Conservation (phyloP, 2,888 invertebrate species). For the Microctonus aethiopoides region DNA sequence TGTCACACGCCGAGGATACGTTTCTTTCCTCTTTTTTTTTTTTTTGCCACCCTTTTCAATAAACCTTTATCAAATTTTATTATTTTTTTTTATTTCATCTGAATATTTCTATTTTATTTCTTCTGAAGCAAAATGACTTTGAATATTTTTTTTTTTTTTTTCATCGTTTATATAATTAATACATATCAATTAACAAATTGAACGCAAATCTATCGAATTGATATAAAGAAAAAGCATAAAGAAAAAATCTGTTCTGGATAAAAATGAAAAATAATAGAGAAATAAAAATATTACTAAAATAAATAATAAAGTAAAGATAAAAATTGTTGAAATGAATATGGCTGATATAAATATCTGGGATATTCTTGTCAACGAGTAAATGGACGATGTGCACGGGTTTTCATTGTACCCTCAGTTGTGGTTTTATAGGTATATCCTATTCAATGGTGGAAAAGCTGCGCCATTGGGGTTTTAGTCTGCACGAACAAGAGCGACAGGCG, state of each 20-base stretch:
- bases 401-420: background rate
- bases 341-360: background rate
- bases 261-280: background rate
- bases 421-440: background rate
- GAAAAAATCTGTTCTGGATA: too few species aligned
- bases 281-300: background rate
- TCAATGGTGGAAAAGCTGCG: constrained; percentile 1
- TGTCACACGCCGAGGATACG: background rate
- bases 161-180: too few species aligned
- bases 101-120: too few species aligned
- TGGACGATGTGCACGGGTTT: background rate
- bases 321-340: background rate
- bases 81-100: constrained; percentile 3
- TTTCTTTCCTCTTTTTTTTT: too few species aligned
- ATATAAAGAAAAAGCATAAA: too few species aligned
- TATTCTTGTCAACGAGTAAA: background rate
- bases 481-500: constrained; percentile 10
- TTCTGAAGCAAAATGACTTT: too few species aligned
- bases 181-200: too few species aligned
- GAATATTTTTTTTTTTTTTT: too few species aligned
- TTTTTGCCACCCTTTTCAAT: background rate
- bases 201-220: too few species aligned
- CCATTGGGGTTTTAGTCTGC: background rate
- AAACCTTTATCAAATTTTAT: background rate
- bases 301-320: background rate